Percentiles rank a stretch among this genome's conserved stretches.
phyloP scores from a whole-genome alignment of 2,113 vertebrate genomes.

The Sapayoa aenigma region DNA sequence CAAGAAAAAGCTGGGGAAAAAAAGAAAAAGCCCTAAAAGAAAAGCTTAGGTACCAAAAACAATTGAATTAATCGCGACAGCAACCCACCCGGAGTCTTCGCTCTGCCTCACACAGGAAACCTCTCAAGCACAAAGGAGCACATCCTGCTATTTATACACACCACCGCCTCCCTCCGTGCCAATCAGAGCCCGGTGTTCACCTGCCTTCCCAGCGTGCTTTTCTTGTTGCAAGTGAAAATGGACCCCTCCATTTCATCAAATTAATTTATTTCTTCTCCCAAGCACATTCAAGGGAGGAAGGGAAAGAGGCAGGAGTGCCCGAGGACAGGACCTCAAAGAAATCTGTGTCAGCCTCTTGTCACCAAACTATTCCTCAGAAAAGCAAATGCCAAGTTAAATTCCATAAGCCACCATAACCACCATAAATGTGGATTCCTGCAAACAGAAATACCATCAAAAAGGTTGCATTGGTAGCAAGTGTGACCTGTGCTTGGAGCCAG shows the following conservation, averaged over 20 bases:
- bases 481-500: background rate
- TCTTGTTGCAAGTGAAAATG: background rate
- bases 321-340: background rate
- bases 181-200: background rate
- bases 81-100: background rate
- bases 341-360: background rate
- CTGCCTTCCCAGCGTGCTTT: background rate
- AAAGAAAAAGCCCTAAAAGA: background rate
- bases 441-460: background rate
- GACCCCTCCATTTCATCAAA: background rate
- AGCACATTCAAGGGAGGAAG: background rate
- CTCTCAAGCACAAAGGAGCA: slow-evolving; percentile 27
- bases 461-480: background rate
- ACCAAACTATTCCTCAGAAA: background rate
- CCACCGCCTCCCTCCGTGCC: background rate
- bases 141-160: background rate
- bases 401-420: background rate
- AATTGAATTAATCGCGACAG: background rate
- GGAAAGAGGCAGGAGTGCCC: background rate
- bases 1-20: rapidly evolving
- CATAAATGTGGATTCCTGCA: background rate
- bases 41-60: background rate
- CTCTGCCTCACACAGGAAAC: background rate
- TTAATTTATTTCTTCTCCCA: background rate
- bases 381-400: slow-evolving; percentile 28